These are phyloP conservation scores for Saiga tatarica DNA, from an alignment of 2,113 vertebrate species.

Conservation along the genomic window DNA sequence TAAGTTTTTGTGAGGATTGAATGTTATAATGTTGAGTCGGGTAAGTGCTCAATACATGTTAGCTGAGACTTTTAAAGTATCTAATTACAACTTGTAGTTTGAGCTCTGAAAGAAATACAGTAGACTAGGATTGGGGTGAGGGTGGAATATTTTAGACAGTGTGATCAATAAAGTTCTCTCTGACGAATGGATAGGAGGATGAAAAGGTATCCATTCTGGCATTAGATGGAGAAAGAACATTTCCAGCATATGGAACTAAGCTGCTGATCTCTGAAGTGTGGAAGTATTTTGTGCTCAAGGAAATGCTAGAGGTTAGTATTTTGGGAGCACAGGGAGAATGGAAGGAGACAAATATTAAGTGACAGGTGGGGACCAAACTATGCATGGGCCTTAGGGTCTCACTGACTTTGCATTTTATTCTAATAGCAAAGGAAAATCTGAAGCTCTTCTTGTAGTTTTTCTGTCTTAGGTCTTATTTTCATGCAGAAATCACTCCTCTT, in stretches of 20 bases:
- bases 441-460: not conserved
- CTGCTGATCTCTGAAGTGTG: not conserved
- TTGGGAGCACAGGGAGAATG: too few relatives aligned
- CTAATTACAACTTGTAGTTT: not conserved
- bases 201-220: accelerated
- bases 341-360: accelerated
- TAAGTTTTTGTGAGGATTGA: not conserved
- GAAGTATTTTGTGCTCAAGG: not conserved
- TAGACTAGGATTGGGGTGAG: not conserved
- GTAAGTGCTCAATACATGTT: too few relatives aligned
- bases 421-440: not conserved
- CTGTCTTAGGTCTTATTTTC: not conserved
- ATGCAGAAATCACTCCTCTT: not conserved
- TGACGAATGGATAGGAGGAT: not conserved
- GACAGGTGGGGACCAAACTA: accelerated
- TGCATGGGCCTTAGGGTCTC: accelerated
- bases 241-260: not conserved
- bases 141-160: not conserved
- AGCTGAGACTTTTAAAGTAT: not conserved
- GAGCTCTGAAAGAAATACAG: not conserved
- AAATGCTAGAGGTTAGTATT: accelerated
- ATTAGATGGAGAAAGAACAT: not conserved
- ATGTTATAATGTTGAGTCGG: not conserved
- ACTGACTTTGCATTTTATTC: not conserved
- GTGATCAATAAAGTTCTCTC: not conserved